Base-by-base conservation (phyloP, 1,140 invertebrate genomes). In the Drosophila ambigua region DNA sequence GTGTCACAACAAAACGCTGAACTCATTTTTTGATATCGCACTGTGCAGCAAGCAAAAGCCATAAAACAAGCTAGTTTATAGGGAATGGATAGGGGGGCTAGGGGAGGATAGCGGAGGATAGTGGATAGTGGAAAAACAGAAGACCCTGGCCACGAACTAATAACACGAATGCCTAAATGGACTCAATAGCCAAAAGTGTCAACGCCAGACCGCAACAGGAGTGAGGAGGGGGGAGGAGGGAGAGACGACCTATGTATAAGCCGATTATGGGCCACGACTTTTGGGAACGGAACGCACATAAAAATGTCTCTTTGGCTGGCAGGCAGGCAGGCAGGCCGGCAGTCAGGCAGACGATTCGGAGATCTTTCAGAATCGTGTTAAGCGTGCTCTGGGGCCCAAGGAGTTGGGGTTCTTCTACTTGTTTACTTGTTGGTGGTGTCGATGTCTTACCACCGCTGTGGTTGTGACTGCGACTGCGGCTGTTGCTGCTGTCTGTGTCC, bases 1-100 rank as follows among this genome's bases (percentile, higher is more conserved):
- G 57, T 88, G 83, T 87, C 83, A 87, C 83, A 87, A 88, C 83
- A 87, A 87, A 87, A 77, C 72, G 79, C 61, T 88, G 82, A 68
- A 87, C 82, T 82, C 82, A 88, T 87, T 87, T 83, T 67, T 85
- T 62, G 75, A 88, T 87, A 67, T 62, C 77, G 59, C 48, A 71
- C 63, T 53, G 51, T 50, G 51, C 71, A 83, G 77, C 24, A 52
- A 54, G 49, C 43, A 65, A 55, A 55, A 54, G 20, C 46, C 35
- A 82, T 87, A 88, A 85, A 78, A 67, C 72, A 68, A 69, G 79
- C 83, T 71, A 76, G 77, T 69, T 68, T 35, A 44, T 52, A 74
- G 41, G 26, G 6, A 45, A 43, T 57, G 20, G 2, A 20, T 57
- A 1, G 2, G 2, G 15, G 5, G 9, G 5, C 16, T 26, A 26